phyloP scores from a whole-genome alignment of 1,140 invertebrate species.

The Drosophila baimaii region DNA sequence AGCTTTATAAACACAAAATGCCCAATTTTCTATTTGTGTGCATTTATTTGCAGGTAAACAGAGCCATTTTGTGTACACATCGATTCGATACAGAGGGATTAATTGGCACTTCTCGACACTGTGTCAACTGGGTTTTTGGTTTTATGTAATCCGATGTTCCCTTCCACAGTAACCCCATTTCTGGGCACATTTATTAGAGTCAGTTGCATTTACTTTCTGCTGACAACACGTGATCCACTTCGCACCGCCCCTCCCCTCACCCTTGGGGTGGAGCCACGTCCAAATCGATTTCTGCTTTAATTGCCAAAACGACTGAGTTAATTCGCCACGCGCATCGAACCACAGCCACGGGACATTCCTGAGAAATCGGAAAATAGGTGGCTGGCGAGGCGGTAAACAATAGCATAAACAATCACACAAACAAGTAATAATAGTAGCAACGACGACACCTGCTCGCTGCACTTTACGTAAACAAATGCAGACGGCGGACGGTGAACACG shows the following conservation, averaged over 20 bases:
- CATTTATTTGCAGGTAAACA: constrained; percentile 5
- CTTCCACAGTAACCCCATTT: background rate
- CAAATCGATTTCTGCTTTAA: constrained; percentile 53
- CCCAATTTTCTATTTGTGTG: background rate
- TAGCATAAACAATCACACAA: constrained; percentile 8
- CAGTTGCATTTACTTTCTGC: background rate
- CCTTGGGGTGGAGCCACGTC: background rate
- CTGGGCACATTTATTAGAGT: background rate
- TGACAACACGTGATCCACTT: constrained; percentile 35
- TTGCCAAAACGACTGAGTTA: constrained; percentile 44
- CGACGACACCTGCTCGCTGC: constrained; percentile 15
- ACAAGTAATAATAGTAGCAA: constrained; percentile 31
- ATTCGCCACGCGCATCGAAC: constrained; percentile 32
- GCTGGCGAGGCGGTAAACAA: constrained; percentile 27
- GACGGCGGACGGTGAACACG: background rate
- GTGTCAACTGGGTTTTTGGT: background rate
- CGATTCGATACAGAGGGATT: background rate
- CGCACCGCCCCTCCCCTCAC: background rate
- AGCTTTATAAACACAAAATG: background rate
- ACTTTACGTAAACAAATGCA: constrained; percentile 39
- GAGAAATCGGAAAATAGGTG: constrained; percentile 24
- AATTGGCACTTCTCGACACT: background rate
- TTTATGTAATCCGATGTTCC: constrained; percentile 1
- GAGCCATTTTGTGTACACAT: background rate
- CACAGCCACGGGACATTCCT: constrained; percentile 4